phyloP scores from a whole-genome alignment of 2,113 vertebrate species.

The Oryzias celebensis region DNA sequence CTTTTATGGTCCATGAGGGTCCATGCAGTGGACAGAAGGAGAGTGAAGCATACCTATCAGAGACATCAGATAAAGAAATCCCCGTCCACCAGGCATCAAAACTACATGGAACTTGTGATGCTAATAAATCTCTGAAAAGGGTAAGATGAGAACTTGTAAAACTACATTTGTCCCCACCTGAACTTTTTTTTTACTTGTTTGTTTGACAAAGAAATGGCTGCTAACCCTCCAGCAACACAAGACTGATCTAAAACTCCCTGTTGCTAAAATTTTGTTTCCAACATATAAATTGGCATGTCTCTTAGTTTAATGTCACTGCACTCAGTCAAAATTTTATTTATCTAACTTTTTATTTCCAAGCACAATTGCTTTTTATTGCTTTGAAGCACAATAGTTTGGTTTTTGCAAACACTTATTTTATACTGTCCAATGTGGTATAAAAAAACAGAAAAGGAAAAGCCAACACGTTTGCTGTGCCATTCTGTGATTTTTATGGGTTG shows the following conservation, averaged over 20 bases:
- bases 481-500: conserved; percentile 23
- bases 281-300: conserved; percentile 58
- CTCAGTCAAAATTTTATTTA: not conserved
- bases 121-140: conserved; percentile 80
- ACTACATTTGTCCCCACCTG: conserved; percentile 49
- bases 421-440: conserved; percentile 30
- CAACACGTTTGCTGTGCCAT: conserved; percentile 39
- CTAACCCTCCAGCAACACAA: conserved; percentile 51
- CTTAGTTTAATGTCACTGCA: not conserved
- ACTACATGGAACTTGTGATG: conserved; percentile 62
- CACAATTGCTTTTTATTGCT: not conserved
- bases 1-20: conserved; percentile 77
- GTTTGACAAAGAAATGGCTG: conserved; percentile 55
- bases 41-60: conserved; percentile 31
- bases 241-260: conserved; percentile 32
- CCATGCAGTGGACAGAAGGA: conserved; percentile 48
- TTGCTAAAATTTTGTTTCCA: conserved; percentile 44
- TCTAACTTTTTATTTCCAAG: not conserved
- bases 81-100: conserved; percentile 75
- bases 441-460: not conserved
- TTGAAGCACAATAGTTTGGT: conserved; percentile 7
- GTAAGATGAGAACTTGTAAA: conserved; percentile 77
- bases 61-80: conserved; percentile 73
- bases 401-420: conserved; percentile 35
- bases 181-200: conserved; percentile 43